phyloP scores from a whole-genome alignment of 2,888 invertebrate species.

The Hemicrepidius hirtus region DNA sequence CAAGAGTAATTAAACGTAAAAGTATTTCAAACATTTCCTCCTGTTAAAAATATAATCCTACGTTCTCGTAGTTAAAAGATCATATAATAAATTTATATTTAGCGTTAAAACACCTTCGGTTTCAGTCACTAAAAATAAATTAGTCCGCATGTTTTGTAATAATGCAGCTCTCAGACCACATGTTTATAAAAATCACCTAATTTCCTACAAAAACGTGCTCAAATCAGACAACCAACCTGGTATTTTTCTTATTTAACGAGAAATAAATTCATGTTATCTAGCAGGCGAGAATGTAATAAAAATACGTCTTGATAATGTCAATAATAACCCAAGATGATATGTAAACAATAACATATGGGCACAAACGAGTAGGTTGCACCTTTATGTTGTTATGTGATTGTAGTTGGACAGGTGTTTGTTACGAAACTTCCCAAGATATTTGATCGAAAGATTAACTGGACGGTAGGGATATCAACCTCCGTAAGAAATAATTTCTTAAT shows the following conservation, averaged over 20 bases:
- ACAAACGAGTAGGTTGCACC: conserved; percentile 37
- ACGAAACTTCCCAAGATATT: not conserved
- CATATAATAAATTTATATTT: conserved; percentile 18
- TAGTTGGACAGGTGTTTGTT: conserved; percentile 23
- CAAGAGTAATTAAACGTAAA: no score
- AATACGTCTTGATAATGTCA: conserved; percentile 12
- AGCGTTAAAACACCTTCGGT: conserved; percentile 18
- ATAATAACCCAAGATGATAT: conserved; percentile 28
- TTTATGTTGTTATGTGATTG: conserved; percentile 23
- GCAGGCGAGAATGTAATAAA: not conserved
- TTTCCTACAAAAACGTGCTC: not conserved
- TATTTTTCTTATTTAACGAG: not conserved
- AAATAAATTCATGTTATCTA: conserved; percentile 13
- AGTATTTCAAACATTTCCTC: no score
- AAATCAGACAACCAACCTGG: not conserved
- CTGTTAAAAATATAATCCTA: not conserved
- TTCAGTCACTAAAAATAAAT: conserved; percentile 22
- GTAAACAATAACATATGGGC: conserved; percentile 48
- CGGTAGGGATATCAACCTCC: not conserved
- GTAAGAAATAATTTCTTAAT: conserved; percentile 8
- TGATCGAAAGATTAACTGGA: not conserved
- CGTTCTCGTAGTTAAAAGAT: not conserved
- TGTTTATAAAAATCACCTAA: conserved; percentile 16
- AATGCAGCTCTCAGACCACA: conserved; percentile 14
- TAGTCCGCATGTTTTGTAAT: conserved; percentile 8